These are phyloP conservation scores for Himalopsyche kuldschensis DNA, from an alignment of 2,888 invertebrate species.

Conservation along the genomic window DNA sequence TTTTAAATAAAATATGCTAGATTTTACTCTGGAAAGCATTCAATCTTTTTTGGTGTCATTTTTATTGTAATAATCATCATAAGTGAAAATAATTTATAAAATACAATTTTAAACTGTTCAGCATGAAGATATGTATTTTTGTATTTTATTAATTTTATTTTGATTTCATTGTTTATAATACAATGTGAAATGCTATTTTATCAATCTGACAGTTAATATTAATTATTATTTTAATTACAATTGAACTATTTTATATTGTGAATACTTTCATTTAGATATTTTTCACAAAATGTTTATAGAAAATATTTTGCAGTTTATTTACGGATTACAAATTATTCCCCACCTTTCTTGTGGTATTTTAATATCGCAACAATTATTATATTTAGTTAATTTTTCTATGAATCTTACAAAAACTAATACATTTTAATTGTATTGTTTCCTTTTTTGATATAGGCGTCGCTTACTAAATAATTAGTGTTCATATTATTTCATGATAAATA, in stretches of 20 bases:
- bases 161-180: neutral
- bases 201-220: neutral
- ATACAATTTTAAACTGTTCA: neutral
- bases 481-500: slow-evolving; percentile 10
- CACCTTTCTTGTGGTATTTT: slow-evolving; percentile 2
- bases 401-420: neutral
- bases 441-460: slow-evolving; percentile 6
- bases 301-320: neutral
- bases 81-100: neutral
- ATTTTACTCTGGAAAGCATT: neutral
- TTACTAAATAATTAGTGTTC: slow-evolving; percentile 2
- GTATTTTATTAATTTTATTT: neutral
- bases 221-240: neutral
- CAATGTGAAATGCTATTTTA: neutral
- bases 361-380: neutral
- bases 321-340: slow-evolving; percentile 5
- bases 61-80: neutral
- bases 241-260: neutral
- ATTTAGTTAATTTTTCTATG: neutral
- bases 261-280: neutral
- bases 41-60: neutral
- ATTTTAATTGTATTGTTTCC: neutral
- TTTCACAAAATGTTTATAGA: neutral
- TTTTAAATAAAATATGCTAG: neutral
- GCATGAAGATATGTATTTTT: neutral